These are phyloP conservation scores for Nasonia giraulti DNA, from an alignment of 1,140 invertebrate genomes.

Conservation along the genomic window DNA sequence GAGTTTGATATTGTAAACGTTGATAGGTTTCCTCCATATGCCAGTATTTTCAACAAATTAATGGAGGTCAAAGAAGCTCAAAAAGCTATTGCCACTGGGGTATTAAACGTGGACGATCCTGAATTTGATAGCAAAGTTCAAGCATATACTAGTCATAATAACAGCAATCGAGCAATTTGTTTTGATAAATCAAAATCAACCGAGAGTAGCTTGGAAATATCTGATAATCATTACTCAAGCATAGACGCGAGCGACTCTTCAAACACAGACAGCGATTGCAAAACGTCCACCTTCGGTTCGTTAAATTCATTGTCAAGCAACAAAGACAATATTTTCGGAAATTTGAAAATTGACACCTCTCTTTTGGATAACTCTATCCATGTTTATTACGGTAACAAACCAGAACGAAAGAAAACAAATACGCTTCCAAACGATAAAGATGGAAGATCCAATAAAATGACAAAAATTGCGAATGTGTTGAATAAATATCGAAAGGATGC, in stretches of 20 bases:
- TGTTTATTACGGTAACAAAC: not conserved
- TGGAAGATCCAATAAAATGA: not conserved
- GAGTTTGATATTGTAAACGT: not conserved
- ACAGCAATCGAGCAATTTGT: not conserved
- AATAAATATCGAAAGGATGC: not conserved
- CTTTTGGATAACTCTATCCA: not conserved
- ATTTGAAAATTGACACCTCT: not conserved
- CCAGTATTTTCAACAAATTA: not conserved
- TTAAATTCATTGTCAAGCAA: not conserved
- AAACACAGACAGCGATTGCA: not conserved
- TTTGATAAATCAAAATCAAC: not conserved
- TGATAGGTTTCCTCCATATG: not conserved
- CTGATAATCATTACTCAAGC: not conserved
- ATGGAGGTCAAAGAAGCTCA: not conserved
- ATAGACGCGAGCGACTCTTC: not conserved
- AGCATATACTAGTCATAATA: not conserved
- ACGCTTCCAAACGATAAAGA: not conserved
- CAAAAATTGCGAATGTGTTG: not conserved
- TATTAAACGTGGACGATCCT: not conserved
- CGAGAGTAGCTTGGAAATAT: not conserved
- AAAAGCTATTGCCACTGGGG: not conserved
- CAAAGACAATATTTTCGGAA: not conserved
- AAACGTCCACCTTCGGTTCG: not conserved
- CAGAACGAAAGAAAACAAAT: not conserved
- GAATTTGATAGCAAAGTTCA: not conserved